Conservation (phyloP, 2,888 invertebrate species). For the Teinopalpus imperialis region DNA sequence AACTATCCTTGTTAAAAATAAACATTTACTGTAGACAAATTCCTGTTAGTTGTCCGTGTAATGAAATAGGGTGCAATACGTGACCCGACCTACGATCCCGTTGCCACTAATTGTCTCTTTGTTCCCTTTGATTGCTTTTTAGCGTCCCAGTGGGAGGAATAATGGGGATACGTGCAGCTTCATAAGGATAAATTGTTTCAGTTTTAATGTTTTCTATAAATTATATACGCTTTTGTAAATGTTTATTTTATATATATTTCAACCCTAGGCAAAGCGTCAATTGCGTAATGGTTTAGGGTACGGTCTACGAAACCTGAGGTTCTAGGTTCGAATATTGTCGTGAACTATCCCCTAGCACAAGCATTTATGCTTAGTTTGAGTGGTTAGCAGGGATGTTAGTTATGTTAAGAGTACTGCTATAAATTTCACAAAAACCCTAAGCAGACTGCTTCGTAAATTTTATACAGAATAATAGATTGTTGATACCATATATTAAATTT, state of each 20-base stretch:
- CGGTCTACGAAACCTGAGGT: too few species aligned
- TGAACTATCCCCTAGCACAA: too few species aligned
- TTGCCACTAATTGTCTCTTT: slow-evolving; percentile 26
- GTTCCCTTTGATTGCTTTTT: slow-evolving; percentile 25
- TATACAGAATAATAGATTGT: too few species aligned
- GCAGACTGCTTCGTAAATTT: too few species aligned
- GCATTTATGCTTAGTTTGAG: too few species aligned
- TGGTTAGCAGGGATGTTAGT: too few species aligned
- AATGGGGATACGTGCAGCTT: slow-evolving; percentile 15
- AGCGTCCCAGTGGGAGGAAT: slow-evolving; percentile 17
- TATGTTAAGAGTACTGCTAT: too few species aligned
- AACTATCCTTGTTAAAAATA: slow-evolving; percentile 3
- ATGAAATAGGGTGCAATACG: slow-evolving; percentile 33
- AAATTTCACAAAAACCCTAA: too few species aligned
- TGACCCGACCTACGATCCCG: slow-evolving; percentile 27
- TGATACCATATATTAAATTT: too few species aligned
- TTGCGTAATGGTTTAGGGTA: too few species aligned
- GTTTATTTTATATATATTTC: neutral
- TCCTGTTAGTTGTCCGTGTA: slow-evolving; percentile 16
- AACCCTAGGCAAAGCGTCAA: too few species aligned
- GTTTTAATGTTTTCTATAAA: neutral
- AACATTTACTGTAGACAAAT: slow-evolving; percentile 5
- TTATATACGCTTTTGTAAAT: neutral
- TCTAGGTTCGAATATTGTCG: too few species aligned
- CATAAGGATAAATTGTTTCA: slow-evolving; percentile 16